Evolutionary conservation across 2,888 invertebrate species (phyloP), one percentile per base, ranked within the genome.

Genomic region (Digitonthophagus gazella): DNA sequence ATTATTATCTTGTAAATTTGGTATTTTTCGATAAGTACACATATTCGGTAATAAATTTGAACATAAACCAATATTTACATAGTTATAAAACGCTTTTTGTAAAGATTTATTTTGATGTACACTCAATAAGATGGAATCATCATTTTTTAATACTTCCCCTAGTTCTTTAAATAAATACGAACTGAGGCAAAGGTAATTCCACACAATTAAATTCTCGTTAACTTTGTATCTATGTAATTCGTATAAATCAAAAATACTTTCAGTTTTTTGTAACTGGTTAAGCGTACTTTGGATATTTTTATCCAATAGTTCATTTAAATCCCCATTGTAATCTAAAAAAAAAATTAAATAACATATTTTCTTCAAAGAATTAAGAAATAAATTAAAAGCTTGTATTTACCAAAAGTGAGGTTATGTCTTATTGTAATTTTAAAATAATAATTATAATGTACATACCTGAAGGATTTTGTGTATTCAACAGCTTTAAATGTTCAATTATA

Each of bases 51-150:
- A 83, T 22, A 93, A 81, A 78, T 89, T 87, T 11, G 89, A 87
- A 70, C 88, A 84, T 69, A 93, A 84, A 61, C 92, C 93, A 70
- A 93, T 81, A 54, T 86, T 87, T 18, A 88, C 82, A 58, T 90
- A 78, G 72, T 91, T 83, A 80, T 91, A 88, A 72, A 91, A 83
- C 74, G 87, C 85, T 58, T 85, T 84, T 76, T 88, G 85, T 3
- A 93, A 76, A n/a, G 83, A 80, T 80, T 87, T 89, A 75, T 89
- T 88, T 78, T 92, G 87, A 75, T 86, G 87, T 0, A 92, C 87
- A 80, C 90, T 92, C 58, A 93, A 83, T 14, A 86, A 78, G 73
- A 84, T 78, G 15, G 79, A 79, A 8, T 66, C 55, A 4, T 65
- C 66, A 14, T 65, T 22, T 15, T 70, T 58, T 44, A 73, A 67